Conservation (phyloP, 2,888 invertebrate genomes). For the Pasiphila rectangulata region DNA sequence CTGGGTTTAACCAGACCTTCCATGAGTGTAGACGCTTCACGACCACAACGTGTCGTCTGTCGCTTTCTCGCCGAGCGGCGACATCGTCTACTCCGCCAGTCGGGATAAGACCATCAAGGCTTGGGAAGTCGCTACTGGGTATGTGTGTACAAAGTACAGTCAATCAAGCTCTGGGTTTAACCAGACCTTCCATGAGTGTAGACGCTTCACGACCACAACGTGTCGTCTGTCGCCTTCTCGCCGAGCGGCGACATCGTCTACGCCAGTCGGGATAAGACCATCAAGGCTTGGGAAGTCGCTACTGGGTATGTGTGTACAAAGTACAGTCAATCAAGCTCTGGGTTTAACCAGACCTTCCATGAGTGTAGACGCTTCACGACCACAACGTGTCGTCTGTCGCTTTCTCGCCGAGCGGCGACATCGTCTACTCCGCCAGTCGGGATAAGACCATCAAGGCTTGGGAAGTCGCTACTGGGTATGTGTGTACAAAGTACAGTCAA, state of each 20-base stretch:
- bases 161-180: conserved; percentile 99
- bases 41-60: too few species aligned
- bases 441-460: conserved; percentile 99
- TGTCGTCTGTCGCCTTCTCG: conserved; percentile 97
- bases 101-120: too few species aligned
- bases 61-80: too few species aligned
- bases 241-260: conserved; percentile 97
- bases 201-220: conserved; percentile 99
- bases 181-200: conserved; percentile 96
- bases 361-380: conserved; percentile 98
- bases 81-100: too few species aligned
- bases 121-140: too few species aligned
- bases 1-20: too few species aligned
- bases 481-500: too few species aligned
- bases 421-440: conserved; percentile 96
- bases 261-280: conserved; percentile 98
- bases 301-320: conserved; percentile 88
- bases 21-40: too few species aligned
- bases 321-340: conserved; percentile 99
- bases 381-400: conserved; percentile 99
- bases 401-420: conserved; percentile 97
- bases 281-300: conserved; percentile 99
- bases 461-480: conserved; percentile 95
- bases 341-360: conserved; percentile 97
- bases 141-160: too few species aligned